phyloP scores from a whole-genome alignment of 2,888 invertebrate genomes.

The Ptychoptera albimana region DNA sequence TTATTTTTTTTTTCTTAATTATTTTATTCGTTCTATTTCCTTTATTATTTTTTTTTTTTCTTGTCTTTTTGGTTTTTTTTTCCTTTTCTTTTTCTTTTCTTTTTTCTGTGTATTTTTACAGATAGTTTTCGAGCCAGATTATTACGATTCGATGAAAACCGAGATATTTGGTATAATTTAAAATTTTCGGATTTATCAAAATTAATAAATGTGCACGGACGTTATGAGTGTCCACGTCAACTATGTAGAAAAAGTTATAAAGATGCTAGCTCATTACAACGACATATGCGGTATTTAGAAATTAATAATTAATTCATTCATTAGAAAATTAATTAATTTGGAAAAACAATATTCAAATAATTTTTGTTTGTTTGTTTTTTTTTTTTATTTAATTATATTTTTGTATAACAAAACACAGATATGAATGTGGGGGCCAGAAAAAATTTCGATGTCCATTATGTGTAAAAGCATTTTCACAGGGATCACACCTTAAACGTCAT shows the following conservation, averaged over 20 bases:
- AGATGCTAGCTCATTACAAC: constrained; percentile 32
- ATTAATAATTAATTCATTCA: constrained; percentile 8
- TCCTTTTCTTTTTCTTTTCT: constrained; percentile 5
- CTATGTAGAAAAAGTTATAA: constrained; percentile 32
- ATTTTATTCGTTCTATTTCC: constrained; percentile 4
- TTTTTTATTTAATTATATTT: constrained; percentile 5
- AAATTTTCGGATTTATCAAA: constrained; percentile 32
- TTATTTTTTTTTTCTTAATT: no score
- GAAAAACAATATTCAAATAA: constrained; percentile 1
- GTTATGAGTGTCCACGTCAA: constrained; percentile 30
- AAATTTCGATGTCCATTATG: constrained; percentile 51
- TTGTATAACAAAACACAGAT: constrained; percentile 26
- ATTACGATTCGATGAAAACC: background rate
- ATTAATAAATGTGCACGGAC: constrained; percentile 30
- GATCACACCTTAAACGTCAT: constrained; percentile 45
- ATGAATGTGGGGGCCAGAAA: constrained; percentile 53
- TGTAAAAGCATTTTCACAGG: constrained; percentile 48
- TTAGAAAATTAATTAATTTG: constrained; percentile 7
- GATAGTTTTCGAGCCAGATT: constrained; percentile 3
- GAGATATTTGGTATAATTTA: constrained; percentile 32
- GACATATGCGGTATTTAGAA: constrained; percentile 28
- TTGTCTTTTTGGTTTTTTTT: constrained; percentile 4
- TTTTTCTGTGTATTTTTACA: constrained; percentile 2
- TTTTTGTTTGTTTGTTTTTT: constrained; percentile 6
- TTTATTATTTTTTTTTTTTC: constrained; percentile 5